Evolutionary conservation across 1,140 invertebrate genomes (phyloP).

Genomic region (Psilanteris sp.): DNA sequence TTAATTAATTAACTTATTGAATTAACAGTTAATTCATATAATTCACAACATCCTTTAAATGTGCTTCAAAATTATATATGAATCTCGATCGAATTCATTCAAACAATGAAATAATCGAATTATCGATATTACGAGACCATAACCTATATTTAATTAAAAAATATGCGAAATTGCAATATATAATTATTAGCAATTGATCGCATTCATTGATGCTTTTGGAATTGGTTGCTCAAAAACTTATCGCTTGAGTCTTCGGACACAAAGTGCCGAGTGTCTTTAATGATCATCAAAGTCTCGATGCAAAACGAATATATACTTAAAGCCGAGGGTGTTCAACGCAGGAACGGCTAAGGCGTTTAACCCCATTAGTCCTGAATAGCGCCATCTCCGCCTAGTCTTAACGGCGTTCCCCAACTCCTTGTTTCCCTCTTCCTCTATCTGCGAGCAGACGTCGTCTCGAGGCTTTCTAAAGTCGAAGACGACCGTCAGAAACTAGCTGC

Average conservation of each 20-base stretch:
- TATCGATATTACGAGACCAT: too few relatives aligned
- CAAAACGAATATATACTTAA: conserved; percentile 55
- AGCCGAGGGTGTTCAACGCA: conserved; percentile 65
- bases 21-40: too few relatives aligned
- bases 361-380: conserved; percentile 79
- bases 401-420: conserved; percentile 50
- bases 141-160: too few relatives aligned
- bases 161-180: too few relatives aligned
- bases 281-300: conserved; percentile 51
- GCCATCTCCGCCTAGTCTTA: conserved; percentile 60
- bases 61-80: too few relatives aligned
- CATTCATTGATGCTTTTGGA: too few relatives aligned
- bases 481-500: conserved; percentile 74
- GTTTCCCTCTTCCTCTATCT: conserved; percentile 57
- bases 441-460: conserved; percentile 73
- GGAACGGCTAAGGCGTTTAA: conserved; percentile 77
- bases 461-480: conserved; percentile 75
- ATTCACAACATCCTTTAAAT: too few relatives aligned
- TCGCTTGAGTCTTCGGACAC: conserved; percentile 8
- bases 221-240: conserved; percentile 23
- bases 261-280: conserved; percentile 49
- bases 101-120: too few relatives aligned
- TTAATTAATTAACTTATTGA: too few relatives aligned
- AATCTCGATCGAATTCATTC: too few relatives aligned
- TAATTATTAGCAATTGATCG: too few relatives aligned